phyloP scores from a whole-genome alignment of 2,888 invertebrate genomes.

The Campoplex capitator region DNA sequence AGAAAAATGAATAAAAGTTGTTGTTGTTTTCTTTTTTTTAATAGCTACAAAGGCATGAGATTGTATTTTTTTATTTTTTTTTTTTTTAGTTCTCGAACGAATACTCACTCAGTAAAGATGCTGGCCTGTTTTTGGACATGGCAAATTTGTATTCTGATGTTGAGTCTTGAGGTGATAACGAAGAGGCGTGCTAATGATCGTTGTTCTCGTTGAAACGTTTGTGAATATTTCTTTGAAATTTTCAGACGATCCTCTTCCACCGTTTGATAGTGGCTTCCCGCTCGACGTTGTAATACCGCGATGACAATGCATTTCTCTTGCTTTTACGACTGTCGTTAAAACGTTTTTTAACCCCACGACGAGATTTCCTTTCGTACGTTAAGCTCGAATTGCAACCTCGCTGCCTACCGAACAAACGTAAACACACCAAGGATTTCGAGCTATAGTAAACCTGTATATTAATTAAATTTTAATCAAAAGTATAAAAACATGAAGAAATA shows the following conservation, averaged over 20 bases:
- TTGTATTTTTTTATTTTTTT: no score
- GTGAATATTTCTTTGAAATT: conserved; percentile 43
- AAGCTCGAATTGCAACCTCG: conserved; percentile 72
- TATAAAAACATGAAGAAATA: conserved; percentile 20
- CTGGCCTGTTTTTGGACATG: conserved; percentile 77
- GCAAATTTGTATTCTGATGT: conserved; percentile 76
- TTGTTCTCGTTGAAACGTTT: conserved; percentile 44
- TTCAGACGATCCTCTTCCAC: conserved; percentile 31
- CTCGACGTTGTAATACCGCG: conserved; percentile 54
- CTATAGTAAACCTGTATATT: neutral
- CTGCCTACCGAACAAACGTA: conserved; percentile 70
- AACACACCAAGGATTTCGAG: conserved; percentile 35
- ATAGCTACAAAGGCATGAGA: neutral
- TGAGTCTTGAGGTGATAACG: conserved; percentile 68
- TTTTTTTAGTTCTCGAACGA: no score
- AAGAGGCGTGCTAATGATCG: conserved; percentile 46
- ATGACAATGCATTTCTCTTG: conserved; percentile 57
- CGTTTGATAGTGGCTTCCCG: conserved; percentile 52
- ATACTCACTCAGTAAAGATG: conserved; percentile 75
- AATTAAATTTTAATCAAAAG: conserved; percentile 12
- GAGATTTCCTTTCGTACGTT: conserved; percentile 73
- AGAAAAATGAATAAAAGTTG: neutral
- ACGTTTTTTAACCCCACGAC: conserved; percentile 72
- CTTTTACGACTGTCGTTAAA: conserved; percentile 69
- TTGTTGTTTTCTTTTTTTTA: neutral